phyloP scores from a whole-genome alignment of 2,797 vertebrate genomes.

The Australoheros facetus region DNA sequence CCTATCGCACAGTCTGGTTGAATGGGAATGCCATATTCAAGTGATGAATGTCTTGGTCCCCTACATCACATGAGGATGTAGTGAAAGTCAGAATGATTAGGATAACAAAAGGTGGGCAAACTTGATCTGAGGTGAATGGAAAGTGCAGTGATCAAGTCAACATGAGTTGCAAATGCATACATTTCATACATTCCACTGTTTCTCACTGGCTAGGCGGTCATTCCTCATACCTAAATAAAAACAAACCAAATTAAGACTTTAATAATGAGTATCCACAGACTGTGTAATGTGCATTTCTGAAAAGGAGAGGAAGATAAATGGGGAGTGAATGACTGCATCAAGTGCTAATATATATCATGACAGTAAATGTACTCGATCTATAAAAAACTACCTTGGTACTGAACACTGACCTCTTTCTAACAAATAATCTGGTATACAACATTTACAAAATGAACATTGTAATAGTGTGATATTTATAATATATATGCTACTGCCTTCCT shows the following conservation, averaged over 20 bases:
- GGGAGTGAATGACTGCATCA: constrained; percentile 75
- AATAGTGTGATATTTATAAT: constrained; percentile 78
- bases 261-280: constrained; percentile 56
- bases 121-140: constrained; percentile 74
- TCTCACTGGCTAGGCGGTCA: constrained; percentile 58
- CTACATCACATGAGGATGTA: constrained; percentile 65
- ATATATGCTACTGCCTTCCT: constrained; percentile 81
- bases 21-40: constrained; percentile 73
- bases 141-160: constrained; percentile 77
- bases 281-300: constrained; percentile 64
- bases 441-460: constrained; percentile 81
- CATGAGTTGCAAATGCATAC: constrained; percentile 61
- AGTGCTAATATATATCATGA: constrained; percentile 77
- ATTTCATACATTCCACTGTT: constrained; percentile 73
- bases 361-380: constrained; percentile 76
- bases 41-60: constrained; percentile 73
- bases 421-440: constrained; percentile 83
- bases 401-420: constrained; percentile 81
- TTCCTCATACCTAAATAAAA: constrained; percentile 46
- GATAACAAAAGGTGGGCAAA: constrained; percentile 47
- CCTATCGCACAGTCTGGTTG: constrained; percentile 43
- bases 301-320: constrained; percentile 25
- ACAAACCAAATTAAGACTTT: constrained; percentile 66
- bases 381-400: constrained; percentile 82
- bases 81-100: constrained; percentile 63